Evolutionary conservation across 2,888 invertebrate species (phyloP), one percentile per base, ranked within the genome.

Genomic region (Heliconius aoede): DNA sequence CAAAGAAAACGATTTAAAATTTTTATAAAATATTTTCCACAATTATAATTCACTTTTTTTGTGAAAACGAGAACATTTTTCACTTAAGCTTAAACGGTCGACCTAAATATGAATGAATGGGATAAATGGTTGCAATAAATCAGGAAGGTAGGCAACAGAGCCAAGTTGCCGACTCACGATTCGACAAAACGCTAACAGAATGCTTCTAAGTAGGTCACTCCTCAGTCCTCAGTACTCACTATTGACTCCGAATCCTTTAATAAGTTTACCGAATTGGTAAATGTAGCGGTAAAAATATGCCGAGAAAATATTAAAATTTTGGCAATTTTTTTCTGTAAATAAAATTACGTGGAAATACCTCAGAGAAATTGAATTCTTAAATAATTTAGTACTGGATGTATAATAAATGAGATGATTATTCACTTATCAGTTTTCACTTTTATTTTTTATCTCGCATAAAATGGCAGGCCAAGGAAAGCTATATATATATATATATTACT

Each of bases 101-200:
- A 72, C 78, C 76, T 77, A 73, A 80, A 81, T 81, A 79, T 78
- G 78, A 85, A 87, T 86, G 86, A 89, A 88, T 86, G 84, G 89
- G 89, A 92, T 88, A 87, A 90, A 92, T 89, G 88, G 83, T 79
- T 83, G 83, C 85, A 84, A 90, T 92, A 92, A 92, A 92, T 93
- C 89, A 90, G 86, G 85, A 87, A 86, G 90, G 87, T 83, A 80
- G 82, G 83, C 32, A 69, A 32, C 69, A 84, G 80, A 83, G 86
- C 83, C 88, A 85, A 88, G 89, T 91, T 90, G 88, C 89, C 87
- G 86, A 62, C 75, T 87, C 86, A 85, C 85, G 68, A 32, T 75
- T 78, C 40, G 72, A 72, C 58, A 64, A 30, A 55, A 64, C 58
- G 68, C 61, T 73, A 68, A 75, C 72, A 58, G 64, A 62, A 72